These are phyloP conservation scores for Sprattus sprattus DNA, from an alignment of 2,113 vertebrate species.

Conservation along the genomic window DNA sequence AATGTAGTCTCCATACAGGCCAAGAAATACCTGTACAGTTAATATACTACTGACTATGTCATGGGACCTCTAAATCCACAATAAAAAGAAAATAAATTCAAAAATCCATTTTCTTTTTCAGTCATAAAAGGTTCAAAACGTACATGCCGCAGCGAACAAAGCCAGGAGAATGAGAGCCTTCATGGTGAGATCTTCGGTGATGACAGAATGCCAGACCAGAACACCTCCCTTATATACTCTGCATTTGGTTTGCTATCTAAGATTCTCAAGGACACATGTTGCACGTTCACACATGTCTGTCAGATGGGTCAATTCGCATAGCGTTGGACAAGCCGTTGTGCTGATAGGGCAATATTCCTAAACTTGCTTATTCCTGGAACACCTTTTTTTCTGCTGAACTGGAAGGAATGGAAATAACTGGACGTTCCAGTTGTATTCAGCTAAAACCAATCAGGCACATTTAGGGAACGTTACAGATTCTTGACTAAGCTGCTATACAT, in stretches of 20 bases:
- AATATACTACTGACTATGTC: too few species aligned
- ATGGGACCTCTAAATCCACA: neutral
- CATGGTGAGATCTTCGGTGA: conserved; percentile 47
- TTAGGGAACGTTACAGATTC: too few species aligned
- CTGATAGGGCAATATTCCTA: neutral
- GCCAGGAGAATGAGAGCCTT: conserved; percentile 68
- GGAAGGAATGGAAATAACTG: neutral
- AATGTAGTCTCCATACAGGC: too few species aligned
- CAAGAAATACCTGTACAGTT: too few species aligned
- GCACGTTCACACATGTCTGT: neutral
- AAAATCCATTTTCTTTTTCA: neutral
- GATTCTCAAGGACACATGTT: neutral
- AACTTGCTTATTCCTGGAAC: too few species aligned
- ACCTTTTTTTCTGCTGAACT: too few species aligned
- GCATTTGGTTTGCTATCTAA: neutral
- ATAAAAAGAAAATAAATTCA: neutral
- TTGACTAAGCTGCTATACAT: too few species aligned
- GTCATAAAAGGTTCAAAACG: conserved; percentile 29
- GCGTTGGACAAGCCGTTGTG: neutral
- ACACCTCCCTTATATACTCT: neutral
- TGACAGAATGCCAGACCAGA: neutral
- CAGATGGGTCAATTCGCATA: neutral
- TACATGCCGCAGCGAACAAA: conserved; percentile 66
- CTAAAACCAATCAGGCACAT: neutral
- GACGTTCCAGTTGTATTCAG: neutral